A percentile compares a stretch with the other conserved stretches of the same genome.
phyloP scores from a whole-genome alignment of 1,140 invertebrate genomes.

The Drosophila nikananu region DNA sequence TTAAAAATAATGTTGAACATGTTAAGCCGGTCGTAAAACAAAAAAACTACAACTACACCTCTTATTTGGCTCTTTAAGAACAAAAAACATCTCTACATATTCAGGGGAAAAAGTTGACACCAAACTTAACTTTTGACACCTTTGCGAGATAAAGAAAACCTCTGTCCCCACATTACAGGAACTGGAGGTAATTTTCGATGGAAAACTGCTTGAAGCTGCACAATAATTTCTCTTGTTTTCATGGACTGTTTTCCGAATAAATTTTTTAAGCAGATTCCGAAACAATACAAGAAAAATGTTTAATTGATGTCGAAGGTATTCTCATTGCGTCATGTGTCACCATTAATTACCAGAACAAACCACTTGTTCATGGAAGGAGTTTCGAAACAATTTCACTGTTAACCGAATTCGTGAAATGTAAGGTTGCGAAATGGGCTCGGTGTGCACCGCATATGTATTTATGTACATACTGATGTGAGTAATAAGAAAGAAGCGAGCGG shows the following conservation, averaged over 20 bases:
- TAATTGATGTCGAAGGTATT: neutral
- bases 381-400: slow-evolving; percentile 19
- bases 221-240: neutral
- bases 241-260: neutral
- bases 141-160: slow-evolving; percentile 1
- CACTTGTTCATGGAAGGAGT: slow-evolving; percentile 28
- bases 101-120: neutral
- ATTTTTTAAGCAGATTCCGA: neutral
- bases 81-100: neutral
- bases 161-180: neutral
- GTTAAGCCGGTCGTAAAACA: no score
- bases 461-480: slow-evolving; percentile 1
- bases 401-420: slow-evolving; percentile 12
- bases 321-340: slow-evolving; percentile 4
- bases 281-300: neutral
- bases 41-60: no score
- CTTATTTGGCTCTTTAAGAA: neutral
- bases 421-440: slow-evolving; percentile 30
- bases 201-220: neutral
- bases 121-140: neutral
- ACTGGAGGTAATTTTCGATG: neutral
- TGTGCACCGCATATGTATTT: slow-evolving; percentile 1
- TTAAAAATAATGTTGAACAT: no score
- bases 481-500: slow-evolving; percentile 21
- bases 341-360: slow-evolving; percentile 25